A percentile compares a stretch with the other conserved stretches of the same genome.
Evolutionary conservation across 30 jellyfish, hydroid and myxozoan genomes (phyloP).

Genomic region (Turritopsis dohrnii): DNA sequence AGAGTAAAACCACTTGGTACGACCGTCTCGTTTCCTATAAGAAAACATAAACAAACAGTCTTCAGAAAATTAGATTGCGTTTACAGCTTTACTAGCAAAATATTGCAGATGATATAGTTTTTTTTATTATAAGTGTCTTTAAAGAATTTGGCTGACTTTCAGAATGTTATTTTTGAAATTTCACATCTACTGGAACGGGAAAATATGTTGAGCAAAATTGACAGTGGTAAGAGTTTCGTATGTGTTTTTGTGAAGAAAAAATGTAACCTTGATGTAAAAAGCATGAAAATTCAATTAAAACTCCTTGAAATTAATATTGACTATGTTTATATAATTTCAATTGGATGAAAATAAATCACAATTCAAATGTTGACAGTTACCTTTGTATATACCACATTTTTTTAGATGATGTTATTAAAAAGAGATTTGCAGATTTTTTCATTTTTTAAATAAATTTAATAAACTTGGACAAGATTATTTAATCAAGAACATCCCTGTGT

Average conservation of each 20-base stretch:
- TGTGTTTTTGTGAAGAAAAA: no score
- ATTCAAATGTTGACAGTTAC: not conserved
- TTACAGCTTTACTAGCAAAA: no score
- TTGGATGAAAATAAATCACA: not conserved
- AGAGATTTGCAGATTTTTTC: not conserved
- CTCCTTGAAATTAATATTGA: not conserved
- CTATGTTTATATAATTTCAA: not conserved
- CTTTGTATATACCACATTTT: not conserved
- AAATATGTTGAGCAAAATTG: no score
- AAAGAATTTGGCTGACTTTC: no score
- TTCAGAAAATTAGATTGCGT: not conserved
- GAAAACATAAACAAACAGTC: not conserved
- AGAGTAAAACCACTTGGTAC: slow-evolving; percentile 22
- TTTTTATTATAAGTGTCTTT: no score
- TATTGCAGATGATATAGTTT: not conserved
- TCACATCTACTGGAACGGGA: no score
- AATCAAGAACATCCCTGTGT: not conserved
- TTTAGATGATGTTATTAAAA: not conserved
- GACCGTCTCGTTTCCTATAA: slow-evolving; percentile 31
- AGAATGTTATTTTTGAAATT: no score
- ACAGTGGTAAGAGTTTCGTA: no score
- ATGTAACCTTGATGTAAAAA: not conserved
- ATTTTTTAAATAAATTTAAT: no score
- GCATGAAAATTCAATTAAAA: not conserved
- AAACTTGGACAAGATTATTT: not conserved